Conservation (phyloP, 2,113 vertebrate genomes). For the Pachyramphus minor region DNA sequence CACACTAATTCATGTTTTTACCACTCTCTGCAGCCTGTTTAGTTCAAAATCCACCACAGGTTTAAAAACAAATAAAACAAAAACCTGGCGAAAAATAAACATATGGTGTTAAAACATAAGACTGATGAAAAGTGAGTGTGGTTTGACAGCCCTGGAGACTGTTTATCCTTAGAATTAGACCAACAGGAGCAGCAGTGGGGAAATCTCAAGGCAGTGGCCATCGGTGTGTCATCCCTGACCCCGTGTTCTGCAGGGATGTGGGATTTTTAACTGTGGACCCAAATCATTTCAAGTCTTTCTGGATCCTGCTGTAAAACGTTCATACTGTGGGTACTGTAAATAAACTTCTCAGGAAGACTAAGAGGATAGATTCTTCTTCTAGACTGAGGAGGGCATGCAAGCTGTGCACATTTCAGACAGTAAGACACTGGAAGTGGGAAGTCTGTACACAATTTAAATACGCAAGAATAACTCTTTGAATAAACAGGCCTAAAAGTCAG, state of each 20-base stretch:
- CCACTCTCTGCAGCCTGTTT: background rate
- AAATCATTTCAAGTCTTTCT: background rate
- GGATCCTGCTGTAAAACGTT: background rate
- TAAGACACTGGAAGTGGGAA: background rate
- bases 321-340: background rate
- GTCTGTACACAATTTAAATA: background rate
- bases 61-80: slow-evolving; percentile 34
- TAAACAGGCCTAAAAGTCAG: background rate
- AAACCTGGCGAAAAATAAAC: slow-evolving; percentile 2
- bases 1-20: background rate
- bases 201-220: background rate
- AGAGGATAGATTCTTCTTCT: background rate
- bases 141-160: background rate
- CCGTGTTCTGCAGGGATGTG: background rate
- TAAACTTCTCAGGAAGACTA: background rate
- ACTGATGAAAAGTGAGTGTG: background rate
- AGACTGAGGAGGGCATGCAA: background rate
- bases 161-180: background rate
- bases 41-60: background rate
- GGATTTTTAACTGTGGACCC: background rate
- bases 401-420: background rate
- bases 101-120: background rate
- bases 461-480: background rate
- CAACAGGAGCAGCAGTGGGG: background rate
- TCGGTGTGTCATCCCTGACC: background rate